A percentile compares a stretch with the other conserved stretches of the same genome.
phyloP scores from a whole-genome alignment of 2,797 vertebrate genomes.

The Lepidocolaptes lacrymiger region DNA sequence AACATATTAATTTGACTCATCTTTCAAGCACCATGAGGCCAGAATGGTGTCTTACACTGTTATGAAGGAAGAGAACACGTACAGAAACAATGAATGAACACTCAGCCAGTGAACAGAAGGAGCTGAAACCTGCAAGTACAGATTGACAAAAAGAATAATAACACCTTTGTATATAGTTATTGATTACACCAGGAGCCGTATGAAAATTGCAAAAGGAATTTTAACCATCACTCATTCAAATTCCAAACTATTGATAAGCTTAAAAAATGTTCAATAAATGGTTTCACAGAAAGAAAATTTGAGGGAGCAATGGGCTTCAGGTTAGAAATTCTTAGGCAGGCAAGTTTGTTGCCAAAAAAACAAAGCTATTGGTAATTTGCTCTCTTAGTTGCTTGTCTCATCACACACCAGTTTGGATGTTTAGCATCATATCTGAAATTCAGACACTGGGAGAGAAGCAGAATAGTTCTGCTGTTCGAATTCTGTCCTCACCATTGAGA shows the following conservation, averaged over 20 bases:
- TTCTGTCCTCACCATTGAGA: neutral
- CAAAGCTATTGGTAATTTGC: neutral
- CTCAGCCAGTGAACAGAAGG: neutral
- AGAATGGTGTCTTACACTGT: neutral
- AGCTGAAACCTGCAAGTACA: neutral
- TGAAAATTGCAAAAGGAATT: neutral
- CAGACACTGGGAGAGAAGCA: neutral
- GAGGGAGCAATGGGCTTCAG: neutral
- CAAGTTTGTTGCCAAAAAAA: neutral
- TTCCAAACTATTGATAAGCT: neutral
- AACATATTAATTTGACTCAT: constrained; percentile 68
- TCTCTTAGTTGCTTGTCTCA: neutral
- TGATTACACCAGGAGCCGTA: neutral
- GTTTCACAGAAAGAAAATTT: neutral
- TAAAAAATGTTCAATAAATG: neutral
- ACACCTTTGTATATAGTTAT: neutral
- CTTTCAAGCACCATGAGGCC: constrained; percentile 54
- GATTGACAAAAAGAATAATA: neutral
- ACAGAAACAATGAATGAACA: neutral
- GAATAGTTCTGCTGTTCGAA: neutral
- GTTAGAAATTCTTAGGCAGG: neutral
- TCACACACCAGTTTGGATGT: neutral
- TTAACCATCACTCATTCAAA: neutral
- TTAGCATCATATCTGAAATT: neutral
- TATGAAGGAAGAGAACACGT: neutral